Evolutionary conservation across 2,113 vertebrate species (phyloP), one percentile per base, ranked within the genome.

Genomic region (Tragelaphus strepsiceros): DNA sequence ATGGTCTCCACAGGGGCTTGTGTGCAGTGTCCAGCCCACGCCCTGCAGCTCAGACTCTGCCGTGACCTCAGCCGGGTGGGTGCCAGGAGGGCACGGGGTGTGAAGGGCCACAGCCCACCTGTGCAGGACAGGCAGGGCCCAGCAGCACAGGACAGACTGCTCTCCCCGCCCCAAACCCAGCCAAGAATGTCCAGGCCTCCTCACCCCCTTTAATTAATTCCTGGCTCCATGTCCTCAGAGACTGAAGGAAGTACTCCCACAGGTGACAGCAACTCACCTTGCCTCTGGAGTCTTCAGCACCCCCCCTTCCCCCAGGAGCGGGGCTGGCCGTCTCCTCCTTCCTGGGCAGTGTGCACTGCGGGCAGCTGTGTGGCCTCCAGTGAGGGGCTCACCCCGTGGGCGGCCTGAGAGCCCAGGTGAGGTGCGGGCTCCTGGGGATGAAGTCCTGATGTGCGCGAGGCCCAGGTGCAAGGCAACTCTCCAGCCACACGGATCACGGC

Each of bases 391-490:
- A 28, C 22, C 15, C 58, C 8, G 1, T 49, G 81, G 35, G n/a
- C 19, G 0, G 2, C 22, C 64, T 53, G 58, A 6, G 71, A 61
- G 30, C 35, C n/a, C 17, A 2, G 11, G 28, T 19, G 22, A 59
- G 11, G 49, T 39, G 30, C 5, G 0, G 49, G 28, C 49, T 53
- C 6, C 14, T 6, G 4, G 51, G 14, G 9, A 2, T 5, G 59
- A 49, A 43, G 7, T 32, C 1, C 4, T 9, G 84, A 21, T 3
- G 28, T 3, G 5, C 4, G 1, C 8, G 2, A 58, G 62, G 49
- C 8, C 39, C 81, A 13, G 21, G 43, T 2, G 0, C 10, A 15
- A 22, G 15, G 64, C 0, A 0, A 17, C 5, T 26, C 19, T 90
- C n/a, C 0, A 10, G 30, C 35, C 46, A 30, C 35, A 22, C 2